Conservation (phyloP, 2,797 vertebrate species). For the Morelia viridis region DNA sequence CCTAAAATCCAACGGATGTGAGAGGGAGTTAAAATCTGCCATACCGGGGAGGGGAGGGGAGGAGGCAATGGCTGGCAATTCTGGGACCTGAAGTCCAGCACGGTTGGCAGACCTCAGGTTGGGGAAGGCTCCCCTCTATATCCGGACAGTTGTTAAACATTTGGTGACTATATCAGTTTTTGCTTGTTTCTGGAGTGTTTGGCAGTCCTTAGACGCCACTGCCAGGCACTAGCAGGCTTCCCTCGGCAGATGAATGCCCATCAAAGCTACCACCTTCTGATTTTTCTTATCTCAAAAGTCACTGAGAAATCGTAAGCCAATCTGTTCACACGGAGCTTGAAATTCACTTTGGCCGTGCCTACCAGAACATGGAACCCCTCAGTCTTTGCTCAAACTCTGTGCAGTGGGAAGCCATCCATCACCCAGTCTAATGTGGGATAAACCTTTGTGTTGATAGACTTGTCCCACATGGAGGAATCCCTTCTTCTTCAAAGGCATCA, state of each 20-base stretch:
- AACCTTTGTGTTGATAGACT: neutral
- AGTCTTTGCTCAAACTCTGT: neutral
- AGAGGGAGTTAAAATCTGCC: neutral
- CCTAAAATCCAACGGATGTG: neutral
- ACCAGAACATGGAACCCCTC: neutral
- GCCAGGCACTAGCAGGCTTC: neutral
- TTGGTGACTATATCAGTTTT: neutral
- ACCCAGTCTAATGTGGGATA: neutral
- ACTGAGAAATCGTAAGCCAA: neutral
- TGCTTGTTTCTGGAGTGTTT: neutral
- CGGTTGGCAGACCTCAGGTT: neutral
- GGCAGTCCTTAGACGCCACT: neutral
- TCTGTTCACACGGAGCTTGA: neutral
- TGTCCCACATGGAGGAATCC: neutral
- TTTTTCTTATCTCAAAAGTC: neutral
- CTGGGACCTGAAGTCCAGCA: neutral
- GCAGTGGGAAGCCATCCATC: neutral
- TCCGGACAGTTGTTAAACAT: neutral
- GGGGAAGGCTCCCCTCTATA: neutral
- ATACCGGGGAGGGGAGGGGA: neutral
- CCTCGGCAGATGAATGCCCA: neutral
- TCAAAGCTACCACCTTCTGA: neutral
- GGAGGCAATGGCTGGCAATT: neutral
- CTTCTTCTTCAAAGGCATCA: neutral
- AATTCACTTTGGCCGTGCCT: neutral